Evolutionary conservation across 92 coral and sea anemone species (phyloP), one percentile per base, ranked within the genome.

Genomic region (Epizoanthus scotinus): DNA sequence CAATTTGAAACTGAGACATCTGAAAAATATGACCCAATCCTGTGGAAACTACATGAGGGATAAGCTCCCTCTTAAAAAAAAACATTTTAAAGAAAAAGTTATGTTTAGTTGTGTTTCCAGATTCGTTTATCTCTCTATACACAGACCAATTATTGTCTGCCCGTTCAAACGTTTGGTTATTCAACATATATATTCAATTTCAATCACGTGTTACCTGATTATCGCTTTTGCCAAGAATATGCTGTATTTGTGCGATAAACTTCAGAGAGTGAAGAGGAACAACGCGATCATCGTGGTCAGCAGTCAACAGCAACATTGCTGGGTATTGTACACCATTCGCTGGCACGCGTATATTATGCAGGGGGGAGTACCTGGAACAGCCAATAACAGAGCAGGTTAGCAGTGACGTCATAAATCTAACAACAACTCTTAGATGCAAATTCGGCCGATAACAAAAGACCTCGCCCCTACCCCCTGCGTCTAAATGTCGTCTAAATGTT

Each of bases 281-380:
- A 66, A 95, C 99, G 29, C 99, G 99, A 81, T 95, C 99, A 75
- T 95, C 99, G 17, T 95, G 99, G 87, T 95, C 99, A 93, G 99
- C 99, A 65, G 99, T 95, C 88, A 95, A 70, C 81, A 95, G 63
- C 71, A 95, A 87, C 74, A 93, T 74, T 18, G 99, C 85, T 22
- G 99, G 99, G 60, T 95, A 95, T 86, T 95, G 99, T 52, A 62
- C 87, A 3, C 99, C 99, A 70, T 81, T 95, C 5, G 94, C 90
- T 6, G 98, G 99, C 20, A 78, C 73, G 82, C 84, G 88, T 52
- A 95, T 93, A 78, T 95, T 95, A 78, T 95, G 99, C 31, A 93
- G 90, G 38, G 99, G 99, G 9, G 99, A 95, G 75, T 95, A 95
- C 72, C 99, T 95, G 73, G 9, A 57, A 38, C 52, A 65, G 34